A percentile compares a stretch with the other conserved stretches of the same genome.
These are phyloP conservation scores for Antheraea assamensis DNA, from an alignment of 2,888 invertebrate species.

Conservation along the genomic window DNA sequence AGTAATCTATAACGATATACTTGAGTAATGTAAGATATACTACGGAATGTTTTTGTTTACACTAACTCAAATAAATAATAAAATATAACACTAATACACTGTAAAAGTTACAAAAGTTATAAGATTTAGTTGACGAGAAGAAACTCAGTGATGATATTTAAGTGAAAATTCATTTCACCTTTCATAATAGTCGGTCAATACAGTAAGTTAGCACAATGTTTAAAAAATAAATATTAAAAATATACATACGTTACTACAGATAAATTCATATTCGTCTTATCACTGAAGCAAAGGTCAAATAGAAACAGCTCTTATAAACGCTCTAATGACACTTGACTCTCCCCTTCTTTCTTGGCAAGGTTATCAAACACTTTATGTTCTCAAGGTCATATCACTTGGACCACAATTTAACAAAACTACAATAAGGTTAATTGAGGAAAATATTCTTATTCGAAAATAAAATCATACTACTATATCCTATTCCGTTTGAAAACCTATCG, in stretches of 20 bases:
- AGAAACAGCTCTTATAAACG: neutral
- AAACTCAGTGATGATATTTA: no score
- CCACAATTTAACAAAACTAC: neutral
- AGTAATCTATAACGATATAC: no score
- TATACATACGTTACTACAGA: neutral
- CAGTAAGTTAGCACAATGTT: neutral
- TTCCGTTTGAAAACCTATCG: no score
- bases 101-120: no score
- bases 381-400: neutral
- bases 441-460: neutral
- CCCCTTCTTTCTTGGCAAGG: neutral
- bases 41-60: no score
- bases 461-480: neutral
- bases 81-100: no score
- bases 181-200: neutral
- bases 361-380: neutral
- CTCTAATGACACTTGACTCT: neutral
- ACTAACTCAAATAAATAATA: no score
- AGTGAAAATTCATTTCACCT: no score
- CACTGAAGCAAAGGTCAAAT: constrained; percentile 1
- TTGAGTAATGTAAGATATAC: no score
- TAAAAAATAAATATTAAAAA: neutral
- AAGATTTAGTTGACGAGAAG: no score
- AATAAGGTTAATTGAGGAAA: neutral
- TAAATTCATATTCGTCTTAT: neutral